A percentile compares a stretch with the other conserved stretches of the same genome.
Conservation (phyloP, 2,113 vertebrate genomes). For the Sinocyclocheilus rhinocerous region DNA sequence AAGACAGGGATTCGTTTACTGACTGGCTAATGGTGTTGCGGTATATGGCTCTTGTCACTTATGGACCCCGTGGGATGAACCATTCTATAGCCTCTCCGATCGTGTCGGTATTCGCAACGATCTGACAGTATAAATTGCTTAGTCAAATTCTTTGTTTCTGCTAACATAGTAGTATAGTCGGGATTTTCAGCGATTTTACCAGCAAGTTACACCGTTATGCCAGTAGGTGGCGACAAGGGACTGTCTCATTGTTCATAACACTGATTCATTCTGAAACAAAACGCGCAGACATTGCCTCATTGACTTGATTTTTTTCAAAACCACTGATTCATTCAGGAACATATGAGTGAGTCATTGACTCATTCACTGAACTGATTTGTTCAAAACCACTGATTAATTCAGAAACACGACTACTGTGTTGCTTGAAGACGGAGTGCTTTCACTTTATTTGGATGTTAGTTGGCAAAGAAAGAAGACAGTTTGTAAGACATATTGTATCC, state of each 20-base stretch:
- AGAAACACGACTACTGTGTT: background rate
- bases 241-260: background rate
- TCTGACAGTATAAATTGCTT: background rate
- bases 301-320: background rate
- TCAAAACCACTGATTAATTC: background rate
- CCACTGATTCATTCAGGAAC: background rate
- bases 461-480: background rate
- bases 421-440: background rate
- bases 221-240: background rate
- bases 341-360: background rate
- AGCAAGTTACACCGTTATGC: background rate
- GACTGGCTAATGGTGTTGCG: slow-evolving; percentile 43
- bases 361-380: background rate
- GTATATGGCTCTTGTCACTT: slow-evolving; percentile 26
- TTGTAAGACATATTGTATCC: background rate
- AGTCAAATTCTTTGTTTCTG: background rate
- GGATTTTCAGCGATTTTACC: background rate
- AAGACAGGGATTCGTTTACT: slow-evolving; percentile 32
- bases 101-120: background rate
- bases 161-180: background rate
- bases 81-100: background rate
- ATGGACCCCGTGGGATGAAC: background rate
- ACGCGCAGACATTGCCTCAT: background rate
- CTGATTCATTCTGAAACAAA: background rate
- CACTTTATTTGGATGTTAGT: background rate